Evolutionary conservation across 2,113 vertebrate species (phyloP), one percentile per base, ranked within the genome.

Genomic region (Dicerorhinus sumatrensis): DNA sequence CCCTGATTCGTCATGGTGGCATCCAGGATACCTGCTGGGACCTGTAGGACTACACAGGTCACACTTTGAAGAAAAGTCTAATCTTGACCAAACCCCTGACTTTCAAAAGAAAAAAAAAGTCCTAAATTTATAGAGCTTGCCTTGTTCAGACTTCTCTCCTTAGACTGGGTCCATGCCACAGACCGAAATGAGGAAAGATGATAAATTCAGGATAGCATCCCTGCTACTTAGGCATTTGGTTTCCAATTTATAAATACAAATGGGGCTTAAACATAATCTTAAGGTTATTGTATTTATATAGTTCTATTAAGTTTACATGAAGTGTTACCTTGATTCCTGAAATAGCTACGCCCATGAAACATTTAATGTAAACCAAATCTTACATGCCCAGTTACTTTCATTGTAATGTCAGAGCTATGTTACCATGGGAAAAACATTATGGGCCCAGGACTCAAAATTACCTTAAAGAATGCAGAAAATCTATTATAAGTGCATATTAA

Each of bases 391-490:
- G 18, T 96, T 92, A 69, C 9, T 94, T 85, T 72, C 12, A 27
- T 36, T 91, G 63, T 91, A 89, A 31, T 79, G 56, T 92, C 73
- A 95, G 33, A 81, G 25, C 21, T 86, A 25, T n/a, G 48, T 62
- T 95, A 70, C 51, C 63, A 21, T 33, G 46, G 65, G 63, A 72
- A 75, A 95, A 89, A 33, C 5, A 48, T 23, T 51, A 58, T 80
- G 51, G 86, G 69, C 51, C 6, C 36, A n/a, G 73, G 86, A 89
- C n/a, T 79, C 62, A 93, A 96, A 97, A 95, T 91, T 87, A 92
- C 92, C 77, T 97, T 89, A 79, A 93, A 95, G 84, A 96, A 95
- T 92, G 62, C 31, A 89, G 73, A 97, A 96, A 89, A 96, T 87
- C 62, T 79, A 92, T 93, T 83, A 58, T 36, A 89, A 97, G 42